phyloP scores from a whole-genome alignment of 2,113 vertebrate genomes.

The Dunckerocampus dactyliophorus region DNA sequence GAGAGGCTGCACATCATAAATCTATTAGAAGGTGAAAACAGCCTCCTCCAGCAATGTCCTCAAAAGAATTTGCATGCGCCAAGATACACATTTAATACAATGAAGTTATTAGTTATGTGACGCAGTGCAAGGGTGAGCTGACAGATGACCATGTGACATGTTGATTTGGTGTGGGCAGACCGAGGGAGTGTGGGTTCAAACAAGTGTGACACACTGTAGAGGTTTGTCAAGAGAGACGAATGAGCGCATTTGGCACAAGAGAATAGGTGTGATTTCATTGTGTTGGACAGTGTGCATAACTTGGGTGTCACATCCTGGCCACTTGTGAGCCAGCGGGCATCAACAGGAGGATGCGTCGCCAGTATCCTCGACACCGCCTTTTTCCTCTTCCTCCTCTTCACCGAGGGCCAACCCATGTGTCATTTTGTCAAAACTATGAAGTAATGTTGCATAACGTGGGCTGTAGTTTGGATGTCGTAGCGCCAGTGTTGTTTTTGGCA shows the following conservation, averaged over 20 bases:
- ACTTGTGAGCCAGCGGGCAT: conserved; percentile 35
- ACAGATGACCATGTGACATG: conserved; percentile 13
- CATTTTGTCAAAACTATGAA: conserved; percentile 1
- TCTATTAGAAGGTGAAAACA: conserved; percentile 29
- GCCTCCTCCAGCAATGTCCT: conserved; percentile 7
- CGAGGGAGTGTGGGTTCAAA: conserved; percentile 18
- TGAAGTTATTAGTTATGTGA: neutral
- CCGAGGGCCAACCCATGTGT: conserved; percentile 19
- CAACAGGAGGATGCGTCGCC: conserved; percentile 37
- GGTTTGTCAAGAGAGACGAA: conserved; percentile 10
- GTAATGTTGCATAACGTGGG: too few relatives aligned
- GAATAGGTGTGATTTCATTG: conserved; percentile 35
- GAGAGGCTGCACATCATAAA: conserved; percentile 26
- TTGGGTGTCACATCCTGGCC: conserved; percentile 49
- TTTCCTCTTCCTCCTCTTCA: conserved; percentile 23
- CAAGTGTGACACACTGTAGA: conserved; percentile 25
- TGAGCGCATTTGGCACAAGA: conserved; percentile 26
- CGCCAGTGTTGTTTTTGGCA: too few relatives aligned
- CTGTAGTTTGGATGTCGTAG: too few relatives aligned
- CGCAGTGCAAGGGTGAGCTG: conserved; percentile 29
- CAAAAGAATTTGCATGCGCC: conserved; percentile 14
- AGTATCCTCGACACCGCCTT: conserved; percentile 23
- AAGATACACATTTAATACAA: conserved; percentile 20
- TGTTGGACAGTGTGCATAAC: conserved; percentile 16
- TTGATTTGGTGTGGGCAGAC: conserved; percentile 15